A percentile compares a stretch with the other conserved stretches of the same genome.
Conservation (phyloP, 2,888 invertebrate species). For the Metallyticus violacea region DNA sequence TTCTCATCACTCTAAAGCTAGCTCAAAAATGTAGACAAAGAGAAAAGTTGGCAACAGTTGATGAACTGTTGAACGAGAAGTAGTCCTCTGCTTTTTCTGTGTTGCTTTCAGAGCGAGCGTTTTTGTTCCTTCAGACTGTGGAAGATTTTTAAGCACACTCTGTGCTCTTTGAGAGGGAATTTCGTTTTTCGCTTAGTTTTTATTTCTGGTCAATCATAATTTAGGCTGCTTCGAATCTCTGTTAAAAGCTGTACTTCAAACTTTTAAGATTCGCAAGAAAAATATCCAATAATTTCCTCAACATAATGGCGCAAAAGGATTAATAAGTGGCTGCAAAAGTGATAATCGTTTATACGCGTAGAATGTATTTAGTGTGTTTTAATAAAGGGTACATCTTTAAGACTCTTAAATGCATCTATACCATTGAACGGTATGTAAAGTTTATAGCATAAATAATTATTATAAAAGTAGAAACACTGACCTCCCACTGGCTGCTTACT, state of each 20-base stretch:
- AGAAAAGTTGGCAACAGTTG: neutral
- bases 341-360: neutral
- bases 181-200: neutral
- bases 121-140: neutral
- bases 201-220: neutral
- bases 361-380: neutral
- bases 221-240: neutral
- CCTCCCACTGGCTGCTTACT: neutral
- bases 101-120: too few species aligned
- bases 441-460: neutral
- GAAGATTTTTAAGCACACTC: neutral
- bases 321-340: neutral
- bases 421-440: too few species aligned
- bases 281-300: neutral
- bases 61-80: neutral
- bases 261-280: neutral
- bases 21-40: neutral
- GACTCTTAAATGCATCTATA: too few species aligned
- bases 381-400: too few species aligned
- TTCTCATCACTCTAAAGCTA: neutral
- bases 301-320: neutral
- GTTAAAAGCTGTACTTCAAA: too few species aligned
- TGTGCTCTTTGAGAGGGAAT: neutral
- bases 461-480: neutral
- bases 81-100: neutral